These are phyloP conservation scores for Rhorus exstirpatorius DNA, from an alignment of 2,888 invertebrate species.

Conservation along the genomic window DNA sequence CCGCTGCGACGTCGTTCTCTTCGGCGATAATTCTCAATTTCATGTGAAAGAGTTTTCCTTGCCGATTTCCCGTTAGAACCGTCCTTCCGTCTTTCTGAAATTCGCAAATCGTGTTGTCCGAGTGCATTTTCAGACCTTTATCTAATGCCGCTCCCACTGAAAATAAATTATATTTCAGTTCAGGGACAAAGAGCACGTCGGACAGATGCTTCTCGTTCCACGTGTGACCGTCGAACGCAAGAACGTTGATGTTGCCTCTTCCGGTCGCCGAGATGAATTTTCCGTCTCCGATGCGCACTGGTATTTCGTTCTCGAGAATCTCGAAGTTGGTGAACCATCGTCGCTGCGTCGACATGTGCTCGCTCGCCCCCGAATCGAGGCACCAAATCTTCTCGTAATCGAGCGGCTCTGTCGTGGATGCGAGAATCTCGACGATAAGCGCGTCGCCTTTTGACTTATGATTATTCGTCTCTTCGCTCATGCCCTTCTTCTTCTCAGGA, in stretches of 20 bases:
- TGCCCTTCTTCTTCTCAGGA: conserved; percentile 17
- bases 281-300: conserved; percentile 67
- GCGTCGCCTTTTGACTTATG: conserved; percentile 57
- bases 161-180: conserved; percentile 62
- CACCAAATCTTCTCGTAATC: conserved; percentile 56
- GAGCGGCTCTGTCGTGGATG: conserved; percentile 17
- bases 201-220: conserved; percentile 66
- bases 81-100: conserved; percentile 43
- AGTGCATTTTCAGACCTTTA: conserved; percentile 60
- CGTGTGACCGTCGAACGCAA: conserved; percentile 58
- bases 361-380: conserved; percentile 69
- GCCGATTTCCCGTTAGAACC: conserved; percentile 43
- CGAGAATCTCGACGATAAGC: conserved; percentile 54
- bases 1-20: conserved; percentile 30
- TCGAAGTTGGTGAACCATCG: conserved; percentile 64
- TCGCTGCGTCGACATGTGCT: conserved; percentile 67
- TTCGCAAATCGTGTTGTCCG: conserved; percentile 56
- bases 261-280: conserved; percentile 45
- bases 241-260: conserved; percentile 42
- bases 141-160: conserved; percentile 62
- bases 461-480: conserved; percentile 7
- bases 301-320: conserved; percentile 13
- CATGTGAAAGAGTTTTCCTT: conserved; percentile 58
- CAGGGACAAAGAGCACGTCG: conserved; percentile 62
- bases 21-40: conserved; percentile 41